These are phyloP conservation scores for Trichogramma evanescens DNA, from an alignment of 2,888 invertebrate genomes.

Conservation along the genomic window DNA sequence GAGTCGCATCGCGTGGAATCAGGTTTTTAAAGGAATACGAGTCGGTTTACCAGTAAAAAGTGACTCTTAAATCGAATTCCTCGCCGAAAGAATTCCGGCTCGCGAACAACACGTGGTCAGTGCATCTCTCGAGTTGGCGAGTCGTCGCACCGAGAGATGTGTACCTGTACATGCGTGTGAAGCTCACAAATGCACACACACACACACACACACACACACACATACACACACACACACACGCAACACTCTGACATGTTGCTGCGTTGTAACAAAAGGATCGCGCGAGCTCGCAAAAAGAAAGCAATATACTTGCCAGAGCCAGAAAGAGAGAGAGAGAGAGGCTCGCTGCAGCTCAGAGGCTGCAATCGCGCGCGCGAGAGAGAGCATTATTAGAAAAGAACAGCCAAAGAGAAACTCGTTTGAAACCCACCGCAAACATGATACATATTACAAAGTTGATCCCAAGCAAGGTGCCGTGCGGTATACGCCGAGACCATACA, in stretches of 20 bases:
- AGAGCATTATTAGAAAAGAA: not conserved
- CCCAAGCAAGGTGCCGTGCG: conserved; percentile 6
- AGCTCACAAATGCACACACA: too few relatives aligned
- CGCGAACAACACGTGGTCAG: too few relatives aligned
- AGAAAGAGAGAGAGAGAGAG: not conserved
- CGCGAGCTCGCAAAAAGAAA: not conserved
- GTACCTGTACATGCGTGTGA: too few relatives aligned
- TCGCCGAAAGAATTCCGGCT: too few relatives aligned
- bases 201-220: too few relatives aligned
- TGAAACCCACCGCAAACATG: conserved; percentile 17
- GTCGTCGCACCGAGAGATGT: too few relatives aligned
- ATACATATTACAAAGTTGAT: conserved; percentile 19
- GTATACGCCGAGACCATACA: not conserved
- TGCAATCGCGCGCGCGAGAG: not conserved
- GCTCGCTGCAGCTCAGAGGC: not conserved
- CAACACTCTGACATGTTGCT: too few relatives aligned
- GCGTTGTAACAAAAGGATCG: not conserved
- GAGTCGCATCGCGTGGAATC: not conserved
- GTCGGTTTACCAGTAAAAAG: too few relatives aligned
- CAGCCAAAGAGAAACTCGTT: not conserved
- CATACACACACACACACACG: too few relatives aligned
- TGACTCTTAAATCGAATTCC: too few relatives aligned
- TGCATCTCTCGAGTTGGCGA: too few relatives aligned
- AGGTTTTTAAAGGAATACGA: not conserved
- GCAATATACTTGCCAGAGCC: not conserved